These are phyloP conservation scores for Bombus balteatus DNA, from an alignment of 1,140 invertebrate genomes.

Conservation along the genomic window DNA sequence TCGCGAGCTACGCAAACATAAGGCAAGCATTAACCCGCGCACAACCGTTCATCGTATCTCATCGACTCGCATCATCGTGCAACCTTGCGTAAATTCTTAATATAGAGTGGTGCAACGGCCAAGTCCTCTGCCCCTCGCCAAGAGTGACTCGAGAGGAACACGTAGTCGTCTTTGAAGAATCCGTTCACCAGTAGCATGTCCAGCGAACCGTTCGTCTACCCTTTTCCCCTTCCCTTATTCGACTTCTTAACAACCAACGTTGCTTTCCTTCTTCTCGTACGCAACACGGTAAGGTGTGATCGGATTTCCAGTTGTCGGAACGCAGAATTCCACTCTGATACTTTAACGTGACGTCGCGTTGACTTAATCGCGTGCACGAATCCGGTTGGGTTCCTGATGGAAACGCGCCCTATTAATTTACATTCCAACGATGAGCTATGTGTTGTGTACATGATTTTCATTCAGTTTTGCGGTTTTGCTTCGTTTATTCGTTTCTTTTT, in stretches of 20 bases:
- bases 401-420: constrained; percentile 29
- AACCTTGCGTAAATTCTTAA: constrained; percentile 39
- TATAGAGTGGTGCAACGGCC: constrained; percentile 18
- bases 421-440: not conserved
- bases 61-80: constrained; percentile 28
- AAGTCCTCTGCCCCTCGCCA: not conserved
- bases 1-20: not conserved
- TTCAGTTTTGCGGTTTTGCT: not conserved
- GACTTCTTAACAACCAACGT: too few relatives aligned
- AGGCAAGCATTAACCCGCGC: constrained; percentile 8
- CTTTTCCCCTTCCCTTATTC: not conserved
- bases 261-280: constrained; percentile 10
- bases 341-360: constrained; percentile 46
- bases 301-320: constrained; percentile 65
- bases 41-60: constrained; percentile 37
- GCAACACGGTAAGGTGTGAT: constrained; percentile 52
- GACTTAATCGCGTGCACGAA: constrained; percentile 46
- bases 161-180: constrained; percentile 34
- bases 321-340: constrained; percentile 54
- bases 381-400: not conserved
- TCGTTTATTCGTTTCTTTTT: not conserved
- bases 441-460: too few relatives aligned
- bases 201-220: constrained; percentile 16
- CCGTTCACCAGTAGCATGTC: constrained; percentile 47
- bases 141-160: not conserved